Evolutionary conservation across 2,888 invertebrate species (phyloP).

Genomic region (Baronia brevicornis): DNA sequence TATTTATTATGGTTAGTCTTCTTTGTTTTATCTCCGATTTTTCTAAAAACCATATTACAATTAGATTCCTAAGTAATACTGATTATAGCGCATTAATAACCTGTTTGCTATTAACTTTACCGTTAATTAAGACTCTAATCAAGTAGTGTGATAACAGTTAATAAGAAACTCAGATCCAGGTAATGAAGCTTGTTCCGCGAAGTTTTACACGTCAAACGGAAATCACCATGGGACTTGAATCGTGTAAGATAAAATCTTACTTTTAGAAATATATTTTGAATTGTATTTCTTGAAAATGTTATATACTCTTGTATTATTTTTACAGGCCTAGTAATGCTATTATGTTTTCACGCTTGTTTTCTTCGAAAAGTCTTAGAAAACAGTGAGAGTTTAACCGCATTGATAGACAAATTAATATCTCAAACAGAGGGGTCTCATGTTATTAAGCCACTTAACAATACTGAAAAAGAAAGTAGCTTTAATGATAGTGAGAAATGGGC

Average conservation of each 20-base stretch:
- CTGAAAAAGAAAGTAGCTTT: constrained; percentile 1
- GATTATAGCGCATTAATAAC: no score
- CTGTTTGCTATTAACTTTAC: constrained; percentile 4
- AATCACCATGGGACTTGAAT: constrained; percentile 4
- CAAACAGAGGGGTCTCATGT: constrained; percentile 19
- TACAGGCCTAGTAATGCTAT: constrained; percentile 1
- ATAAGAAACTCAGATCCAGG: constrained; percentile 3
- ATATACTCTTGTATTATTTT: not conserved
- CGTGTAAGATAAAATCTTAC: constrained; percentile 12
- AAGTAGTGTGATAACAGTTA: constrained; percentile 11
- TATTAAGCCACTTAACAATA: constrained; percentile 1
- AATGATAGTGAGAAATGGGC: constrained; percentile 14
- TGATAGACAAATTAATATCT: constrained; percentile 27
- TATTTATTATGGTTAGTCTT: no score
- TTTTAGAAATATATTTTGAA: no score
- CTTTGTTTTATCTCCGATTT: no score
- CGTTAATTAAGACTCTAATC: constrained; percentile 11
- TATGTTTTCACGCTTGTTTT: not conserved
- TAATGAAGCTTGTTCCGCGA: not conserved
- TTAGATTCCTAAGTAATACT: no score
- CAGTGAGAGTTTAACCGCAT: constrained; percentile 24
- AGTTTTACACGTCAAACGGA: not conserved
- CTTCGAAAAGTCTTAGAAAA: constrained; percentile 13
- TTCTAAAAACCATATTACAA: no score
- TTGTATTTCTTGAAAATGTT: not conserved